Base-by-base conservation (phyloP, 2,888 invertebrate species). In the Zygothrica quintamaculata region DNA sequence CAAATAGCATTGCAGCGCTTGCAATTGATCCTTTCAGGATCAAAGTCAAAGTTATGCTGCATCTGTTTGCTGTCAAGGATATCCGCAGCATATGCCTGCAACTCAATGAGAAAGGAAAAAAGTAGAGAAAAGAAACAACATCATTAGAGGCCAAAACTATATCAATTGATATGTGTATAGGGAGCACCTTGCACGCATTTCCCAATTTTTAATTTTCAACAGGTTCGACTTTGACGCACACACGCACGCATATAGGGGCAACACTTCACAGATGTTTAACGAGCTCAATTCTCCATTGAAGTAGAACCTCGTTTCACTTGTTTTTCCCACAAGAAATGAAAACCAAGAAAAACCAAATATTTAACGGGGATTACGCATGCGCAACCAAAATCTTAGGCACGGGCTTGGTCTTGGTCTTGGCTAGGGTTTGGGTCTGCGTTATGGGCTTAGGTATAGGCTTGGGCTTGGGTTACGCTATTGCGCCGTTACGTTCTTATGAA, bases 41-140 rank as follows among this genome's bases (percentile, higher is more conserved):
- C 16, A n/a, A n/a, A n/a, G n/a, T 34, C 42, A 6, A 9, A 31
- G 16, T 36, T n/a, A 7, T 47, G 22, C 3, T 26, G 60, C 70
- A 70, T 66, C 70, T 70, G 70, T 22, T 53, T 7, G 31, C 77
- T 74, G 78, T 78, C 86, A 85, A 69, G 66, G 79, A 82, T 75
- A 82, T 78, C 78, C 82, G 65, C 62, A 51, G 66, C 82, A 82
- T 85, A 66, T 85, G 79, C 34, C n/a, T n/a, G n/a, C n/a, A n/a
- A n/a, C n/a, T n/a, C n/a, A n/a, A n/a, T n/a, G n/a, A n/a, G n/a
- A n/a, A n/a, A n/a, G n/a, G n/a, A n/a, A n/a, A n/a, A n/a, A n/a
- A n/a, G n/a, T n/a, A n/a, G n/a, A n/a, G n/a, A n/a, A n/a, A n/a
- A n/a, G 18, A 22, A 64, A 65, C 80, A 84, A 77, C 69, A 80